phyloP scores from a whole-genome alignment of 2,113 vertebrate species.

The Malurus alboscapulatus region DNA sequence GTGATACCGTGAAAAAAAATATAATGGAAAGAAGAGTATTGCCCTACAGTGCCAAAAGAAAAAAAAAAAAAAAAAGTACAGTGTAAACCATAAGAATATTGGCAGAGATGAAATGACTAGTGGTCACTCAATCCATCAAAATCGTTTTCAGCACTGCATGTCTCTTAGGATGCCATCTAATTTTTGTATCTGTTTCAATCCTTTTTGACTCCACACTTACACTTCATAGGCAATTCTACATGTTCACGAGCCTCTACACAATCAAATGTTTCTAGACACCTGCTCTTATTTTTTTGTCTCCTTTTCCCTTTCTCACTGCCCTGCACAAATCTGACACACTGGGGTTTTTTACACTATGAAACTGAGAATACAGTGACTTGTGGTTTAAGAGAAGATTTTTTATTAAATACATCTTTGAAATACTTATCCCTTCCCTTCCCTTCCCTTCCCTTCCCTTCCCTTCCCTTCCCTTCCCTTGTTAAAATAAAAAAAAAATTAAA shows the following conservation, averaged over 20 bases:
- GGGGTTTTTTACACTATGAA: background rate
- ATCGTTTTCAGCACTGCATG: background rate
- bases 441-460: too few relatives aligned
- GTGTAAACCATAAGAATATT: background rate
- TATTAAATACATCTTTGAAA: background rate
- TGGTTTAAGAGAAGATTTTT: background rate
- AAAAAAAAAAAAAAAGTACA: background rate
- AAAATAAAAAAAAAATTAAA: too few relatives aligned
- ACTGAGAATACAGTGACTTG: background rate
- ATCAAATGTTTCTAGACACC: conserved; percentile 22
- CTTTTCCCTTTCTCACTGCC: accelerated
- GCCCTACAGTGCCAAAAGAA: background rate
- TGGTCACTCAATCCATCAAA: background rate
- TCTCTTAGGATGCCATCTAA: background rate
- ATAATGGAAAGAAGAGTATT: background rate
- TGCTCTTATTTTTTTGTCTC: background rate
- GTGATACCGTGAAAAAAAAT: background rate
- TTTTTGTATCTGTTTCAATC: background rate
- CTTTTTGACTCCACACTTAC: background rate
- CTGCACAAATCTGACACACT: background rate
- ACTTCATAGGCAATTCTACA: background rate
- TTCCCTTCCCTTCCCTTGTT: too few relatives aligned
- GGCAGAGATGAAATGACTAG: background rate
- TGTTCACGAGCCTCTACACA: conserved; percentile 22
- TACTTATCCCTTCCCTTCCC: background rate